Percentiles rank a stretch among this genome's conserved stretches.
phyloP scores from a whole-genome alignment of 2,888 invertebrate species.

The Drosophila mimetica region DNA sequence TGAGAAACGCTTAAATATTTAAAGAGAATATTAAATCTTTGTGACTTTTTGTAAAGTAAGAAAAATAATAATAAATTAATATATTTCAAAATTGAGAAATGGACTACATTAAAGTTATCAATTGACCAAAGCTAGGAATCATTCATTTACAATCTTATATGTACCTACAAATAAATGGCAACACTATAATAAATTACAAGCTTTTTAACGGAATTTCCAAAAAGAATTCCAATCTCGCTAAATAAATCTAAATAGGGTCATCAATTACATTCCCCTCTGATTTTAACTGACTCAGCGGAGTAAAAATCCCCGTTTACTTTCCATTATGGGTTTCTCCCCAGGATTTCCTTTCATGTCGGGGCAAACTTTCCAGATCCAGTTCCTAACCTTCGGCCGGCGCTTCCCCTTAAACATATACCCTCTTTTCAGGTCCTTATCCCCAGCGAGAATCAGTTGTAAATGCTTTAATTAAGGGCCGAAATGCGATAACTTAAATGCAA shows the following conservation, averaged over 20 bases:
- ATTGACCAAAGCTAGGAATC: too few species aligned
- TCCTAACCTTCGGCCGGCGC: constrained; percentile 36
- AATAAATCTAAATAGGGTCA: not conserved
- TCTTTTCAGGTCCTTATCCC: constrained; percentile 41
- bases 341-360: constrained; percentile 48
- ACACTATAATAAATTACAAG: too few species aligned
- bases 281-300: not conserved
- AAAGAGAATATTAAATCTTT: not conserved
- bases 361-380: constrained; percentile 33
- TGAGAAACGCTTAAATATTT: not conserved
- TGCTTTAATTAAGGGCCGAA: constrained; percentile 68
- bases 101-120: too few species aligned
- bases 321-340: constrained; percentile 35
- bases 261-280: not conserved
- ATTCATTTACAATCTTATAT: too few species aligned
- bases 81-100: too few species aligned
- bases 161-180: too few species aligned
- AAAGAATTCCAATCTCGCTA: not conserved
- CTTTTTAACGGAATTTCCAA: not conserved
- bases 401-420: not conserved
- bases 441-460: constrained; percentile 65
- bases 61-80: too few species aligned
- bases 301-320: constrained; percentile 8
- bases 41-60: too few species aligned
- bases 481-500: constrained; percentile 64